Conservation (phyloP, 2,113 vertebrate species). For the Ibidorhyncha struthersii region DNA sequence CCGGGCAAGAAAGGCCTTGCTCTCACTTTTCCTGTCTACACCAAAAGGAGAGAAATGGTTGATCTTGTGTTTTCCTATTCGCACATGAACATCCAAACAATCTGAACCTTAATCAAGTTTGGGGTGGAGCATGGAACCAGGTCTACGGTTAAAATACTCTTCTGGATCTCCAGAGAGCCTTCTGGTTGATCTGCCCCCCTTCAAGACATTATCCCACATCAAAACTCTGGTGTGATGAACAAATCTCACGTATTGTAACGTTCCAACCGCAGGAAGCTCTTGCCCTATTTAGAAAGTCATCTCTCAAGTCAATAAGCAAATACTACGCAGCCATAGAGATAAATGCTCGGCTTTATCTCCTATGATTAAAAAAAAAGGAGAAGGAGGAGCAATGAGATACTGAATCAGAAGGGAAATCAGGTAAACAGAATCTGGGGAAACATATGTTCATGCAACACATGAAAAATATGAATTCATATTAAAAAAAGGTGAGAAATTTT, state of each 20-base stretch:
- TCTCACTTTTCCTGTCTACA: background rate
- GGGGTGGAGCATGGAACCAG: background rate
- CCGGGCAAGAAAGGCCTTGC: background rate
- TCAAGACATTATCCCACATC: background rate
- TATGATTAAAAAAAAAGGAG: background rate
- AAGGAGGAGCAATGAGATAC: background rate
- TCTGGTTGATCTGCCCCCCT: background rate
- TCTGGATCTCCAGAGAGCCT: background rate
- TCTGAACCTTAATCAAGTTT: background rate
- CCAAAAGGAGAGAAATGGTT: background rate
- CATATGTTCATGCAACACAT: constrained; percentile 12
- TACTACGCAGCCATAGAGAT: background rate
- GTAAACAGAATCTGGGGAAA: constrained; percentile 53
- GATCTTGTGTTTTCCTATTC: background rate
- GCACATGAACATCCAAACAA: background rate
- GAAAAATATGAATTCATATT: background rate
- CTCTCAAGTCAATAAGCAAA: constrained; percentile 2
- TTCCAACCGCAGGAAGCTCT: background rate
- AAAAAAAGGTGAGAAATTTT: constrained; percentile 23
- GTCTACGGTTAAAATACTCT: background rate
- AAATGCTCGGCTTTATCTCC: constrained; percentile 43
- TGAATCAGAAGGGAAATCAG: constrained; percentile 61
- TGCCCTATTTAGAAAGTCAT: constrained; percentile 10
- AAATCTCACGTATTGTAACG: background rate
- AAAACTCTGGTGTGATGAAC: background rate